Percentiles rank a stretch among this genome's conserved stretches.
Conservation (phyloP, 2,888 invertebrate genomes). For the Ochropleura leucogaster region DNA sequence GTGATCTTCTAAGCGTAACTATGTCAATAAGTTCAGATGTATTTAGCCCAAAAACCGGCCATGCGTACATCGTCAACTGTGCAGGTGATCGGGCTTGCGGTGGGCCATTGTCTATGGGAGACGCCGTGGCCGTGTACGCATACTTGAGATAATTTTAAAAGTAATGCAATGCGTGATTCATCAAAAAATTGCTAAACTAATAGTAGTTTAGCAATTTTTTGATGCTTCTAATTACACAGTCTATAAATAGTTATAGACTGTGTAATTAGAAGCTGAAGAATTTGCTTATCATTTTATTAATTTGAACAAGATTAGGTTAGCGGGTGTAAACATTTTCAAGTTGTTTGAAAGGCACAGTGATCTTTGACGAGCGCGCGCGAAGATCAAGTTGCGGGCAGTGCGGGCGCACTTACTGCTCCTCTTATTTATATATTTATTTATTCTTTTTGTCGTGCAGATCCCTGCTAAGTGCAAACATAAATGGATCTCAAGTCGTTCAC, state of each 20-base stretch:
- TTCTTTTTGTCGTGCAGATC: constrained; percentile 77
- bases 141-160: constrained; percentile 57
- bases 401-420: constrained; percentile 76
- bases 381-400: constrained; percentile 66
- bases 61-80: too few relatives aligned
- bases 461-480: constrained; percentile 86
- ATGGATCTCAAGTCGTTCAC: constrained; percentile 85
- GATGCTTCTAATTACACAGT: too few relatives aligned
- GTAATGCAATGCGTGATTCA: constrained; percentile 47
- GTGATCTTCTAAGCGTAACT: neutral
- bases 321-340: constrained; percentile 36
- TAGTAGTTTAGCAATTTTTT: too few relatives aligned
- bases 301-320: constrained; percentile 30
- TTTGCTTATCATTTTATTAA: constrained; percentile 23
- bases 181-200: constrained; percentile 22
- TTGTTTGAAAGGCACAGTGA: constrained; percentile 42
- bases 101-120: too few relatives aligned
- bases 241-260: neutral
- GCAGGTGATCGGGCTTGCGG: too few relatives aligned
- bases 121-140: too few relatives aligned
- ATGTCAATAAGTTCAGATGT: too few relatives aligned
- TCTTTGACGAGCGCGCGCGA: constrained; percentile 46
- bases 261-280: constrained; percentile 16
- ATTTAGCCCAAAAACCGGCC: too few relatives aligned
- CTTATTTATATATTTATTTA: constrained; percentile 79